phyloP scores from a whole-genome alignment of 2,888 invertebrate genomes.

The Scaptomyza caliginosa region DNA sequence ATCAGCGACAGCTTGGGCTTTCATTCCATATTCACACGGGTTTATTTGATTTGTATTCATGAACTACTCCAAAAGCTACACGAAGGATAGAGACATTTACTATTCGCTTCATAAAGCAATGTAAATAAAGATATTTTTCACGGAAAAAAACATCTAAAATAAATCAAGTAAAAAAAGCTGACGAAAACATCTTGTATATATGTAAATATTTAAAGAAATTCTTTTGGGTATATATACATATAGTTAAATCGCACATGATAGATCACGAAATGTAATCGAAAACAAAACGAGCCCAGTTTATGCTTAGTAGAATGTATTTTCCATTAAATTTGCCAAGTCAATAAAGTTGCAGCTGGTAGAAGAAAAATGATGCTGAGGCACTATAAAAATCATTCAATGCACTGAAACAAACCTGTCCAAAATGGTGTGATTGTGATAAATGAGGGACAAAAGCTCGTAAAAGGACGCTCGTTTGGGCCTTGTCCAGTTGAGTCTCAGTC shows the following conservation, averaged over 20 bases:
- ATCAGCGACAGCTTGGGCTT: conserved; percentile 1
- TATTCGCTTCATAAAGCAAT: too few species aligned
- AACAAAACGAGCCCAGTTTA: background rate
- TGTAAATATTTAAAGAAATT: too few species aligned
- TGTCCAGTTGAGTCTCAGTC: background rate
- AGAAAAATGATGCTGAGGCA: conserved; percentile 14
- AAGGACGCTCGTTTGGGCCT: conserved; percentile 16
- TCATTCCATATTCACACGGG: background rate
- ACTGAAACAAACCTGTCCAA: conserved; percentile 39
- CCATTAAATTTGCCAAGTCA: background rate
- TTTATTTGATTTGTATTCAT: background rate
- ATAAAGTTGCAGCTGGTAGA: conserved; percentile 1
- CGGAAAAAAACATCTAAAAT: too few species aligned
- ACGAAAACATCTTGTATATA: too few species aligned
- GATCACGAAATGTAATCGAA: too few species aligned
- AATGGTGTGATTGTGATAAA: conserved; percentile 64
- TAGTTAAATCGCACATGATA: background rate
- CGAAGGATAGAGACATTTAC: background rate
- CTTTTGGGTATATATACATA: too few species aligned
- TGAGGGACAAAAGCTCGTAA: conserved; percentile 45
- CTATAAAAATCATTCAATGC: conserved; percentile 23
- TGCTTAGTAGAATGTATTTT: background rate
- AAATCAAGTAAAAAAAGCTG: too few species aligned
- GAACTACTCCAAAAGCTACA: background rate
- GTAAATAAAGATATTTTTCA: too few species aligned